These are phyloP conservation scores for Aplysina aerophoba DNA, from an alignment of 37 sponge, comb jelly and placozoan species.

Conservation along the genomic window DNA sequence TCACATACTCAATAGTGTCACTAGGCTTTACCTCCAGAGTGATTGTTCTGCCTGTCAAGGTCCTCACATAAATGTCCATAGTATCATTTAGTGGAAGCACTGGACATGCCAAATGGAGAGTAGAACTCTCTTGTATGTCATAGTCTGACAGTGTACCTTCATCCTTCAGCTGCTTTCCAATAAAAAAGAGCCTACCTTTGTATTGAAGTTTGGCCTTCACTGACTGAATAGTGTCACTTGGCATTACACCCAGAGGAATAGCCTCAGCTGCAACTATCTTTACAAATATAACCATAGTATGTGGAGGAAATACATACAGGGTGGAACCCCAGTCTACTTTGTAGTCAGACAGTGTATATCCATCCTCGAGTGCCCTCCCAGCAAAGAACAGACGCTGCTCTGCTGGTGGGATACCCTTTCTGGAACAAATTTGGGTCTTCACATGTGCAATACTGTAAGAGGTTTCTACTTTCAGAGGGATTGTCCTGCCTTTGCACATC, in stretches of 20 bases:
- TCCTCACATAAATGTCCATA: constrained; percentile 69
- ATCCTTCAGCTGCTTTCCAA: not conserved
- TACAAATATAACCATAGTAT: too few relatives aligned
- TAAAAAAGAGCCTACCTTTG: not conserved
- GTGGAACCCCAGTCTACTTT: constrained; percentile 27
- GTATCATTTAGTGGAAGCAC: constrained; percentile 40
- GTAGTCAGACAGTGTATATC: not conserved
- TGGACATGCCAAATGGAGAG: too few relatives aligned
- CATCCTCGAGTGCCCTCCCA: constrained; percentile 1
- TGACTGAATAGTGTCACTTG: not conserved
- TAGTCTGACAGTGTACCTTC: not conserved
- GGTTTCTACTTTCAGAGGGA: too few relatives aligned
- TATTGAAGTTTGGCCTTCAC: not conserved
- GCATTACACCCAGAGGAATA: not conserved
- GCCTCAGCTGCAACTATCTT: too few relatives aligned
- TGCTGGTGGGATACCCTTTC: constrained; percentile 45
- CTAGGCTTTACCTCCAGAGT: constrained; percentile 65
- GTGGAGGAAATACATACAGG: constrained; percentile 17
- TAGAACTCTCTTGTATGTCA: too few relatives aligned
- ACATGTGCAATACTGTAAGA: not conserved
- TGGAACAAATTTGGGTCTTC: constrained; percentile 13
- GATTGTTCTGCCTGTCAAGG: constrained; percentile 69
- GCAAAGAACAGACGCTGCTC: constrained; percentile 46
- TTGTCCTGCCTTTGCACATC: too few relatives aligned
- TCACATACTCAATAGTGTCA: constrained; percentile 71